Evolutionary conservation across 1,140 invertebrate species (phyloP).

Genomic region (Zophobas morio): DNA sequence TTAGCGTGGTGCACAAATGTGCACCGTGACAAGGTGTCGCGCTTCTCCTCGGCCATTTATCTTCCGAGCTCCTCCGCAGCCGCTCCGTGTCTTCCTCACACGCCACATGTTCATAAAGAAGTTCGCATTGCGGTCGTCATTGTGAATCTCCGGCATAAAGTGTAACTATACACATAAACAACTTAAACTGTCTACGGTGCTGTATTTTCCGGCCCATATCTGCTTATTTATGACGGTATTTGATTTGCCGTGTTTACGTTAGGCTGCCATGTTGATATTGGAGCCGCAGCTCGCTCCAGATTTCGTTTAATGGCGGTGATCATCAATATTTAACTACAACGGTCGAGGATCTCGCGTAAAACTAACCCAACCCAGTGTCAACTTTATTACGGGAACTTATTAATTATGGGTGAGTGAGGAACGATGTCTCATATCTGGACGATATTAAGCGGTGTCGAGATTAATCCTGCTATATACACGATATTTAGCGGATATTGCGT

Average conservation of each 20-base stretch:
- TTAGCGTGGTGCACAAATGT: slow-evolving; percentile 34
- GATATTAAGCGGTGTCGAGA: slow-evolving; percentile 40
- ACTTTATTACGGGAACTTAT: slow-evolving; percentile 40
- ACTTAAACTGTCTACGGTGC: slow-evolving; percentile 57
- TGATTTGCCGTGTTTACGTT: slow-evolving; percentile 58
- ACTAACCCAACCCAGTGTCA: slow-evolving; percentile 28
- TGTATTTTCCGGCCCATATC: slow-evolving; percentile 62
- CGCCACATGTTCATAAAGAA: slow-evolving; percentile 45
- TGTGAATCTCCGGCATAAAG: slow-evolving; percentile 51
- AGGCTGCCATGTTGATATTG: slow-evolving; percentile 44
- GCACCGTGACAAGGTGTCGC: slow-evolving; percentile 37
- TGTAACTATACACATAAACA: slow-evolving; percentile 60
- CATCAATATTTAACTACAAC: slow-evolving; percentile 39
- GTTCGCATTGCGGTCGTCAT: slow-evolving; percentile 45
- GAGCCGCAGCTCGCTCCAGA: slow-evolving; percentile 52
- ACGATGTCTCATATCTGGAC: slow-evolving; percentile 28
- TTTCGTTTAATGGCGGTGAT: slow-evolving; percentile 51
- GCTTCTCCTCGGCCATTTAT: slow-evolving; percentile 43
- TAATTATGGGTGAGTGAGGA: slow-evolving; percentile 22
- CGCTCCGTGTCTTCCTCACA: slow-evolving; percentile 24
- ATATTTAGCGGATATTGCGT: slow-evolving; percentile 42
- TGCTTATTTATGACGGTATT: slow-evolving; percentile 60
- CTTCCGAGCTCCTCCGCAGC: neutral
- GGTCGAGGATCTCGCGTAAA: slow-evolving; percentile 21
- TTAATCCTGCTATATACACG: slow-evolving; percentile 22